phyloP scores from a whole-genome alignment of 2,113 vertebrate genomes.

The Amia ocellicauda region DNA sequence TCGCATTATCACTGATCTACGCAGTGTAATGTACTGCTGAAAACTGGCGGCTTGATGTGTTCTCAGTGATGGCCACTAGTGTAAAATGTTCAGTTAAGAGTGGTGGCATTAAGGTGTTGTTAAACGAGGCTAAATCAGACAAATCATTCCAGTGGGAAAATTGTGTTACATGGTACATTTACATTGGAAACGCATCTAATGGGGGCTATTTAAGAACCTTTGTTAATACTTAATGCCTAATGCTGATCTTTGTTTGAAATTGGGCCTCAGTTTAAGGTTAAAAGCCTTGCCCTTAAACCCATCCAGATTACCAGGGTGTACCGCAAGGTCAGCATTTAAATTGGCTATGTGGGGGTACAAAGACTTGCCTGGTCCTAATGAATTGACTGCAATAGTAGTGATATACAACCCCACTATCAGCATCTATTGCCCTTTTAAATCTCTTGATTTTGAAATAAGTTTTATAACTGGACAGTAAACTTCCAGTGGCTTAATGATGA shows the following conservation, averaged over 20 bases:
- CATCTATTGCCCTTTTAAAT: conserved; percentile 60
- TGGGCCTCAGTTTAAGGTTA: conserved; percentile 69
- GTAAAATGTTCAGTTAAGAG: no score
- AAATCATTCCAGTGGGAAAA: neutral
- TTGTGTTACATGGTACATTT: neutral
- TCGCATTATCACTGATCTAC: no score
- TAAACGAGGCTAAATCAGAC: neutral
- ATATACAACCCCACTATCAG: conserved; percentile 11
- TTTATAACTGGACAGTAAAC: conserved; percentile 82
- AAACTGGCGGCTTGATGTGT: no score
- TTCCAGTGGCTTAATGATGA: conserved; percentile 88
- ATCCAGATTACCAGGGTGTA: conserved; percentile 54
- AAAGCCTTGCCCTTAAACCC: conserved; percentile 69
- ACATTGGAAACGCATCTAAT: neutral
- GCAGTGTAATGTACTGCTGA: no score
- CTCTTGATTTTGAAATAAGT: conserved; percentile 68
- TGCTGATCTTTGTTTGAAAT: conserved; percentile 43
- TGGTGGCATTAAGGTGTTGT: no score
- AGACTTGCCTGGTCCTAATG: conserved; percentile 57
- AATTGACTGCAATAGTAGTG: conserved; percentile 50
- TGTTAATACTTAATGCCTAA: conserved; percentile 30
- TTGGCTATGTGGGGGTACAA: conserved; percentile 56
- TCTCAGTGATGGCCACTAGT: no score
- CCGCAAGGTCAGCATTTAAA: conserved; percentile 65
- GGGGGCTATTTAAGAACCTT: conserved; percentile 23